These are phyloP conservation scores for Mellivora capensis DNA, from an alignment of 2,113 vertebrate genomes.

Conservation along the genomic window DNA sequence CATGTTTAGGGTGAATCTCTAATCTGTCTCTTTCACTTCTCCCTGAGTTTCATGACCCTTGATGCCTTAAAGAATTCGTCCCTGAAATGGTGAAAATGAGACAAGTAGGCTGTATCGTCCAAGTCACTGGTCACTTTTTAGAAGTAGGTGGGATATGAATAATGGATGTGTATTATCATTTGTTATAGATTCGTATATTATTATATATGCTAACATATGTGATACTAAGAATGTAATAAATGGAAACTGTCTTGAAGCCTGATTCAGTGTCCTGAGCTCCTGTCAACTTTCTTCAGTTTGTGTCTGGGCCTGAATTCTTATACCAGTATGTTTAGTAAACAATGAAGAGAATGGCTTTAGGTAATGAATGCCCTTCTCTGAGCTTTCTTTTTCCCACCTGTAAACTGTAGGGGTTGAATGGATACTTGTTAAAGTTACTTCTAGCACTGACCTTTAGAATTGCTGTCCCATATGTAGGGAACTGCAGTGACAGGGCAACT, in stretches of 20 bases:
- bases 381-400: conserved; percentile 25
- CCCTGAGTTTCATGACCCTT: conserved; percentile 1
- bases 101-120: not conserved
- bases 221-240: not conserved
- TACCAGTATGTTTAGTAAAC: not conserved
- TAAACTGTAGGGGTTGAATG: not conserved
- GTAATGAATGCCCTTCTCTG: conserved; percentile 3
- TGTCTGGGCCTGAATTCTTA: not conserved
- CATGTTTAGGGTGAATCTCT: not conserved
- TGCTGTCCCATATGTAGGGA: not conserved
- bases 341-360: conserved; percentile 25
- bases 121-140: conserved; percentile 8
- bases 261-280: not conserved
- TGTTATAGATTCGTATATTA: not conserved
- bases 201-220: not conserved
- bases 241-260: conserved; percentile 2
- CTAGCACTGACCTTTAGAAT: not conserved
- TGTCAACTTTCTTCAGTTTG: conserved; percentile 33
- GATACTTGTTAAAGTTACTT: conserved; percentile 10
- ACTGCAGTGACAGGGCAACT: not conserved
- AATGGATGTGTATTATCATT: not conserved
- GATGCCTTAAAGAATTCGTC: not conserved
- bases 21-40: conserved; percentile 22
- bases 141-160: not conserved
- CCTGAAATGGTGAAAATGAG: conserved; percentile 40